phyloP scores from a whole-genome alignment of 2,797 vertebrate genomes.

The Epinephelus awoara region DNA sequence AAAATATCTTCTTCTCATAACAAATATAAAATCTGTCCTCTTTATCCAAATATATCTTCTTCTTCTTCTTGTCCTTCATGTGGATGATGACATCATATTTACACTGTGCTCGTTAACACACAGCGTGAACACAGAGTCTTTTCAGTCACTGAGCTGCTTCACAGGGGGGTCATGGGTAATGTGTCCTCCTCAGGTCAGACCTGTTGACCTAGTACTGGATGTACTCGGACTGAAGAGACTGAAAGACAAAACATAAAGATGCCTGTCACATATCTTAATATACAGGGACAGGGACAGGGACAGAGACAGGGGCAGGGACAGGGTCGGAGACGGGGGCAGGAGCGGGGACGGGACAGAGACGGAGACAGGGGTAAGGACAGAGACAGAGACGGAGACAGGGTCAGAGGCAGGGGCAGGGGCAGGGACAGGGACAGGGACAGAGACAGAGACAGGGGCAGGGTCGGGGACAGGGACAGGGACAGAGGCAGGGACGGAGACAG shows the following conservation, averaged over 20 bases:
- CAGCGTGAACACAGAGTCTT: slow-evolving; percentile 12
- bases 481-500: too few relatives aligned
- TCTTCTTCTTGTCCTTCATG: slow-evolving; percentile 16
- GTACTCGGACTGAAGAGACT: slow-evolving; percentile 96
- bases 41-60: slow-evolving; percentile 65
- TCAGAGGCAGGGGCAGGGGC: too few relatives aligned
- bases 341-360: too few relatives aligned
- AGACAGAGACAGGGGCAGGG: too few relatives aligned
- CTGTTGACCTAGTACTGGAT: slow-evolving; percentile 89
- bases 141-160: slow-evolving; percentile 23
- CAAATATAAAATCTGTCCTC: slow-evolving; percentile 71
- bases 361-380: too few relatives aligned
- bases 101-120: slow-evolving; percentile 35
- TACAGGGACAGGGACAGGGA: too few relatives aligned
- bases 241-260: slow-evolving; percentile 58
- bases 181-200: slow-evolving; percentile 75
- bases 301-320: too few relatives aligned
- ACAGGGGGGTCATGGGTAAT: slow-evolving; percentile 35
- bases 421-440: too few relatives aligned
- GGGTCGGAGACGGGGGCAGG: too few relatives aligned
- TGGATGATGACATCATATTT: slow-evolving; percentile 47
- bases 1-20: slow-evolving; percentile 69
- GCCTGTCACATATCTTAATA: too few relatives aligned
- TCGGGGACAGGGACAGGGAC: too few relatives aligned
- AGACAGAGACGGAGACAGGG: too few relatives aligned